Percentiles rank a stretch among this genome's conserved stretches.
Conservation (phyloP, 2,888 invertebrate genomes). For the Orthosia gothica region DNA sequence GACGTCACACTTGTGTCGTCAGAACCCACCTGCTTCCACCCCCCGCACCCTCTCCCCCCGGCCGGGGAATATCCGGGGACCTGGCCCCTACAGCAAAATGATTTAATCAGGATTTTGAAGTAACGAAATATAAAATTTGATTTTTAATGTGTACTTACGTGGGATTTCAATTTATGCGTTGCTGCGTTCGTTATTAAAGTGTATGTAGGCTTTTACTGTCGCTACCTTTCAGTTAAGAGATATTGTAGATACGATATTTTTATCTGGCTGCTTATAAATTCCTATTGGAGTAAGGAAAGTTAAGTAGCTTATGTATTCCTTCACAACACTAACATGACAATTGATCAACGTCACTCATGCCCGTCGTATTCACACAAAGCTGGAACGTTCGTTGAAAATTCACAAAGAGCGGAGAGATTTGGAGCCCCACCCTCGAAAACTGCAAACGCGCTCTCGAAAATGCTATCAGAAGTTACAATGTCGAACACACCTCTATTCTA, state of each 20-base stretch:
- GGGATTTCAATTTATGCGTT: constrained; percentile 46
- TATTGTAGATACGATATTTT: constrained; percentile 6
- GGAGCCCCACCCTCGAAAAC: constrained; percentile 12
- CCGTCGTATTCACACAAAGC: constrained; percentile 19
- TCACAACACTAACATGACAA: constrained; percentile 13
- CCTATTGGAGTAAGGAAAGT: not conserved
- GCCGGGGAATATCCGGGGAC: constrained; percentile 74
- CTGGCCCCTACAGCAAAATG: constrained; percentile 74
- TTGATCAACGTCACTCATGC: constrained; percentile 29
- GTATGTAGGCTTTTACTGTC: constrained; percentile 14
- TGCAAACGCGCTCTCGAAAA: constrained; percentile 38
- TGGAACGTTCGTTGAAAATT: constrained; percentile 41
- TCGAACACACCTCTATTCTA: constrained; percentile 32
- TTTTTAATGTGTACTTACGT: constrained; percentile 49
- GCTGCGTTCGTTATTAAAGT: constrained; percentile 36
- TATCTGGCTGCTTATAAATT: not conserved
- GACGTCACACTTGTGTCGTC: constrained; percentile 89
- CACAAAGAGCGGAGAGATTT: constrained; percentile 39
- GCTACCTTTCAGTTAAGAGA: constrained; percentile 12
- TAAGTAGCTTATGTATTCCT: not conserved
- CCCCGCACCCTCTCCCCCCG: constrained; percentile 67
- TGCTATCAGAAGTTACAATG: constrained; percentile 31
- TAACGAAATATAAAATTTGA: constrained; percentile 63
- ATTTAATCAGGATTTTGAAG: constrained; percentile 72
- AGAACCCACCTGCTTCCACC: constrained; percentile 79